Evolutionary conservation across 2,888 invertebrate species (phyloP), one percentile per base, ranked within the genome.

Genomic region (Phalera bucephala): DNA sequence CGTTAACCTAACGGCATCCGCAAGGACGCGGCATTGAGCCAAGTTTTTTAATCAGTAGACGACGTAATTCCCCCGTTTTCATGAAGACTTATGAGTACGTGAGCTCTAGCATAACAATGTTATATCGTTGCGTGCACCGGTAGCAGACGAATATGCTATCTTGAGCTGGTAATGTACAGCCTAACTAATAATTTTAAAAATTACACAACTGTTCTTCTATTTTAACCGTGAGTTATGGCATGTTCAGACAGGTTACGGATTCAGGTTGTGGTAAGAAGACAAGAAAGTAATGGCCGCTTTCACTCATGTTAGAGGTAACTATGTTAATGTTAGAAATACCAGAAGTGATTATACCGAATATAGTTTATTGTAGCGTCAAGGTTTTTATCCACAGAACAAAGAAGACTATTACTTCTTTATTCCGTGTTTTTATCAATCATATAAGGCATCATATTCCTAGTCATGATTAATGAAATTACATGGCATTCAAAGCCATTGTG

Each of bases 271-370:
- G 70, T 64, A 72, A 70, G 66, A 53, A 51, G 46, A 55, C 45
- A 54, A 52, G 46, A 62, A 58, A 56, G 61, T 36, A 47, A 29
- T 52, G 61, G 50, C 52, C 59, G 56, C 81, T 80, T 82, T 82
- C 82, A 74, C 80, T 63, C 61, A 65, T 68, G 57, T 57, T 34
- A 45, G 40, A 41, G 40, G 22, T n/a, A n/a, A n/a, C n/a, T n/a
- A n/a, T n/a, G n/a, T n/a, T n/a, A n/a, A n/a, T n/a, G n/a, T n/a
- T n/a, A n/a, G n/a, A n/a, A n/a, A n/a, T n/a, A n/a, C n/a, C n/a
- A n/a, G n/a, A n/a, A n/a, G n/a, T n/a, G n/a, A n/a, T n/a, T n/a
- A n/a, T n/a, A n/a, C n/a, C n/a, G n/a, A n/a, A n/a, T n/a, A n/a
- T n/a, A n/a, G n/a, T n/a, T n/a, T n/a, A n/a, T n/a, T n/a, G n/a